These are phyloP conservation scores for Laspeyria flexula DNA, from an alignment of 2,888 invertebrate species.

Conservation along the genomic window DNA sequence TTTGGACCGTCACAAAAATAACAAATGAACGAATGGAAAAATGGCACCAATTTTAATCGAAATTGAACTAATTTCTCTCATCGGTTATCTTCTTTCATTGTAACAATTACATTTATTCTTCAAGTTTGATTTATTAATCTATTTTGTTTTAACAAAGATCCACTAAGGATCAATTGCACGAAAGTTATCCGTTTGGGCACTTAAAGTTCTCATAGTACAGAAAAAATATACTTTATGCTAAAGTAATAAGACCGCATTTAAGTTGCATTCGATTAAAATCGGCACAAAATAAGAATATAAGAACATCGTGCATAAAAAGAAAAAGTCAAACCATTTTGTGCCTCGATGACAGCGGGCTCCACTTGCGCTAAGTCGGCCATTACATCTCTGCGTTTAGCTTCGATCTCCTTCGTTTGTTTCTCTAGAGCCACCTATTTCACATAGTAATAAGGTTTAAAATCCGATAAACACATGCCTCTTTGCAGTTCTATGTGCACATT, in stretches of 20 bases:
- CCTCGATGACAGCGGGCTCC: conserved; percentile 99
- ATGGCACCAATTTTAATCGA: conserved; percentile 5
- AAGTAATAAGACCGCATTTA: background rate
- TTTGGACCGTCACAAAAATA: conserved; percentile 21
- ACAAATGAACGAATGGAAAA: too few species aligned
- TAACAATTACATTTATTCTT: too few species aligned
- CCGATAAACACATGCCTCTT: too few species aligned
- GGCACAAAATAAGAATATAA: conserved; percentile 21
- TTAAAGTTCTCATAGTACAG: too few species aligned
- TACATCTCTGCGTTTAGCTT: conserved; percentile 96
- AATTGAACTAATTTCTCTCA: too few species aligned
- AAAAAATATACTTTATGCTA: too few species aligned
- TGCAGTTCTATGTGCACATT: too few species aligned
- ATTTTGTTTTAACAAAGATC: too few species aligned
- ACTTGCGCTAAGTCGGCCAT: conserved; percentile 98
- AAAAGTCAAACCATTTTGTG: conserved; percentile 93
- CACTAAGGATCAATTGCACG: too few species aligned
- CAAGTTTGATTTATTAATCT: too few species aligned
- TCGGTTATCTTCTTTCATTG: background rate
- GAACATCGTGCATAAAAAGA: conserved; percentile 45
- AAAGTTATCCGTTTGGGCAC: too few species aligned
- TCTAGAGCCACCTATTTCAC: conserved; percentile 87
- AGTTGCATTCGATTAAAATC: conserved; percentile 19
- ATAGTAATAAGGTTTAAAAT: conserved; percentile 2
- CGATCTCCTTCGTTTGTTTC: conserved; percentile 97